Base-by-base conservation (phyloP, 2,797 vertebrate genomes). In the Trichosurus vulpecula region DNA sequence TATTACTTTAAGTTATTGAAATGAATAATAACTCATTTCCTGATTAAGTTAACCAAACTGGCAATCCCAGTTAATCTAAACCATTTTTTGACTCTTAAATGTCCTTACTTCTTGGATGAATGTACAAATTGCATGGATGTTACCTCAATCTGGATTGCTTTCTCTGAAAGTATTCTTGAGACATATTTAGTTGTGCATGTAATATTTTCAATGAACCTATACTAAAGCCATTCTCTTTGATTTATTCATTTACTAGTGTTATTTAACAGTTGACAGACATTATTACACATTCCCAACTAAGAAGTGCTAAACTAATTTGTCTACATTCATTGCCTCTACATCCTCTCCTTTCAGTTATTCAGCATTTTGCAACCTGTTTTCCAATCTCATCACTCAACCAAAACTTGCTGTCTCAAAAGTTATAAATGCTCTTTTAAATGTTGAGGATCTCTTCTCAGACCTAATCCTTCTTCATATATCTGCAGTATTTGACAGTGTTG, bases 171-270 rank as follows among this genome's bases (percentile, higher is more conserved):
- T 95, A 74, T 95, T 12, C 54, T 97, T 91, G 94, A 95, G 74
- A 41, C 41, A 92, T 93, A 92, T 94, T 94, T 96, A 94, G 92
- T 95, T 96, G 90, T 91, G 54, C 91, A 93, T 35, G 89, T 95
- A 94, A 51, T 92, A 56, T 93, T 94, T 96, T 57, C 97, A 96
- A 97, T 95, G 93, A 56, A 56, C 55, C 6, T 55, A 92, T 57
- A 51, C 74, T 91, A 93, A n/a, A 52, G 52, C 29, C 55, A 56
- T 56, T 29, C 27, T 96, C 96, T 96, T 96, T 97, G 96, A 97
- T 97, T 97, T 97, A 95, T 97, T 96, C 96, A 95, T 94, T 96
- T 97, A 96, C 97, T 96, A 94, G 92, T 96, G 89, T 97, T 61
- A 5, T 35, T 61, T 35, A 61, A 4, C 30, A 35, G 94, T 96